Evolutionary conservation across 1,140 invertebrate species (phyloP).

Genomic region (Rhagoletis pomonella): DNA sequence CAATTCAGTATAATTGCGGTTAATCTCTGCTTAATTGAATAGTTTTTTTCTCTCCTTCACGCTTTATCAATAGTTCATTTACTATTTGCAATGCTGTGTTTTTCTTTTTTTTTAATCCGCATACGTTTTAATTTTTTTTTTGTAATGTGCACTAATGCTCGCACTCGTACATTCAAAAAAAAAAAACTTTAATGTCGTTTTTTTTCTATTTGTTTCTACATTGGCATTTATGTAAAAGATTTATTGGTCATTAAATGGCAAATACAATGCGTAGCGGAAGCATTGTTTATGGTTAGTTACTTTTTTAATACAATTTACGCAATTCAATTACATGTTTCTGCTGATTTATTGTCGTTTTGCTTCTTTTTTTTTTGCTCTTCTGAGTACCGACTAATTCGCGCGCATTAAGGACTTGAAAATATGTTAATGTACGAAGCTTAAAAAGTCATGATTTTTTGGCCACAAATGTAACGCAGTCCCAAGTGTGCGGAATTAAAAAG

Average conservation of each 20-base stretch:
- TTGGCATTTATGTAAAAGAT: neutral
- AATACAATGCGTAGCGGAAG: slow-evolving; percentile 1
- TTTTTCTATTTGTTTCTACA: neutral
- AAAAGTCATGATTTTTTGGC: slow-evolving; percentile 1
- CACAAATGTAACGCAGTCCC: neutral
- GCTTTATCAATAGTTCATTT: slow-evolving; percentile 46
- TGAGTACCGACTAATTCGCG: neutral
- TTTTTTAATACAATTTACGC: slow-evolving; percentile 26
- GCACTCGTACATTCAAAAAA: too few species aligned
- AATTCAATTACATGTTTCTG: slow-evolving; percentile 5
- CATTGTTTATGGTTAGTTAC: slow-evolving; percentile 42
- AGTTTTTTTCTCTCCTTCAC: neutral
- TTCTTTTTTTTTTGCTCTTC: too few species aligned
- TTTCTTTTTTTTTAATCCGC: neutral
- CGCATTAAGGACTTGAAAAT: neutral
- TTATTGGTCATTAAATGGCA: slow-evolving; percentile 50
- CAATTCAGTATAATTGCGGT: slow-evolving; percentile 46
- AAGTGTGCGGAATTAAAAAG: too few species aligned
- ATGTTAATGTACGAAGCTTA: neutral
- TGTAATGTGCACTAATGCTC: neutral
- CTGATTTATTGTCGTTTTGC: slow-evolving; percentile 11
- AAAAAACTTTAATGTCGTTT: neutral
- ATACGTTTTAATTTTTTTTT: slow-evolving; percentile 7
- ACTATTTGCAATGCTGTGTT: neutral
- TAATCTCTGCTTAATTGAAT: slow-evolving; percentile 46